Evolutionary conservation across 2,113 vertebrate genomes (phyloP).

Genomic region (Podarcis raffonei): DNA sequence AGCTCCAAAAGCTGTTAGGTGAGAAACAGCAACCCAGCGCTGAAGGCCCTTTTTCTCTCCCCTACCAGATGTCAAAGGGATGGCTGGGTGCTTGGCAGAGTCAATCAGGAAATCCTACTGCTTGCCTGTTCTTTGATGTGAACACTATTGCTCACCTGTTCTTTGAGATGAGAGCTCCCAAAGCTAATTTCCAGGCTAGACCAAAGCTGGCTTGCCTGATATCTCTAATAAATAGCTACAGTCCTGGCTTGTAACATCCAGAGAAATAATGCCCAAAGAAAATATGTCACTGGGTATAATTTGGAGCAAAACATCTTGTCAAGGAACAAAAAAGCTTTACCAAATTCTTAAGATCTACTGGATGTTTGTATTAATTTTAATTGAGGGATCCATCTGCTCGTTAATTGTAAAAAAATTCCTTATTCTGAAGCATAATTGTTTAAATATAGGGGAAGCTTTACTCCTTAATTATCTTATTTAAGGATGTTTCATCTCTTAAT

Average conservation of each 20-base stretch:
- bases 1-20: background rate
- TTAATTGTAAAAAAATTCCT: background rate
- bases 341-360: background rate
- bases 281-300: background rate
- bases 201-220: background rate
- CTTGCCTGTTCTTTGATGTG: background rate
- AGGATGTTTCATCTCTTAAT: too few relatives aligned
- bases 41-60: background rate
- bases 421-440: background rate
- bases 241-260: too few relatives aligned
- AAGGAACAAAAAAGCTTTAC: background rate
- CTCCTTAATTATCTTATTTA: too few relatives aligned
- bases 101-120: background rate
- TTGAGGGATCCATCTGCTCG: background rate
- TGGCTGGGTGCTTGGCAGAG: background rate
- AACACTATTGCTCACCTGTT: background rate
- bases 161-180: background rate
- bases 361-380: background rate
- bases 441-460: too few relatives aligned
- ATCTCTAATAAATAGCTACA: background rate
- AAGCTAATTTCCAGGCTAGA: background rate
- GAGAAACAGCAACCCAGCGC: background rate
- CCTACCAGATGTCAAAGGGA: background rate
- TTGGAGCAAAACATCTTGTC: background rate
- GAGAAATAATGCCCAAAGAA: background rate